Conservation (phyloP, 2,888 invertebrate genomes). For the Scaptomyza polygonia region DNA sequence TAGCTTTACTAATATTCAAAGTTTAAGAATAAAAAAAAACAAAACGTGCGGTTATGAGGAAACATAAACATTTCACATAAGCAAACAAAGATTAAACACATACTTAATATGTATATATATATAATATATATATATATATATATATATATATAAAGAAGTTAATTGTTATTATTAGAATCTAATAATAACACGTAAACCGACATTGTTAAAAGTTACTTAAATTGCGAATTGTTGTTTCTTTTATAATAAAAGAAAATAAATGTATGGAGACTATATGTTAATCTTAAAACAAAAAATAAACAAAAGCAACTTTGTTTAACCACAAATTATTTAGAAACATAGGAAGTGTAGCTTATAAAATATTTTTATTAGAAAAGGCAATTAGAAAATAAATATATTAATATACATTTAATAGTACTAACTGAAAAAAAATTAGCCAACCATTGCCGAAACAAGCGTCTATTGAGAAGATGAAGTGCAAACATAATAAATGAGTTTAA, state of each 20-base stretch:
- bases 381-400: constrained; percentile 45
- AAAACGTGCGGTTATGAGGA: background rate
- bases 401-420: constrained; percentile 44
- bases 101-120: constrained; percentile 54
- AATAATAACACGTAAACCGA: constrained; percentile 57
- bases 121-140: constrained; percentile 59
- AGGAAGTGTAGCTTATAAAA: constrained; percentile 55
- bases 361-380: constrained; percentile 54
- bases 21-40: constrained; percentile 4
- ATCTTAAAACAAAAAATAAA: too few species aligned
- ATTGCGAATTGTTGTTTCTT: constrained; percentile 62
- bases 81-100: constrained; percentile 10
- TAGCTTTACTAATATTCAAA: constrained; percentile 29
- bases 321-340: constrained; percentile 40
- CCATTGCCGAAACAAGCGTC: constrained; percentile 72
- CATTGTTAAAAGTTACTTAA: constrained; percentile 63
- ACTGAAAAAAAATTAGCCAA: constrained; percentile 70
- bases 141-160: constrained; percentile 61
- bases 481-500: constrained; percentile 42
- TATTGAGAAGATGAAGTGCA: constrained; percentile 50
- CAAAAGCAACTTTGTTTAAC: constrained; percentile 43
- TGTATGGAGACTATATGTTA: too few species aligned
- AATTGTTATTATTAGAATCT: constrained; percentile 57
- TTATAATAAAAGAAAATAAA: constrained; percentile 56
- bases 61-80: constrained; percentile 17